phyloP scores from a whole-genome alignment of 2,888 invertebrate genomes.

The Isoperla grammatica region DNA sequence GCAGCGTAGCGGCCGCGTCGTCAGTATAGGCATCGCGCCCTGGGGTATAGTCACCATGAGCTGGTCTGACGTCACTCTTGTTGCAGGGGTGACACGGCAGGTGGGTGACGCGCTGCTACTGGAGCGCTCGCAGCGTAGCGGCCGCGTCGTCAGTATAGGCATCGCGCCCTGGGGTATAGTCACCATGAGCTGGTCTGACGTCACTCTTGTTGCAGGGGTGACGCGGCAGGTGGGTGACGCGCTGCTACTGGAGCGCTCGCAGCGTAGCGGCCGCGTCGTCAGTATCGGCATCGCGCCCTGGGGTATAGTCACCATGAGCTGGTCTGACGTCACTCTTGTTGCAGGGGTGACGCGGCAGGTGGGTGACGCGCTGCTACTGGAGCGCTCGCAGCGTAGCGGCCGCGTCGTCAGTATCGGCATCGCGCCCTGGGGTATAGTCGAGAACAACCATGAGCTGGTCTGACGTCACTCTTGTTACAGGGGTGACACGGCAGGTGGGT shows the following conservation, averaged over 20 bases:
- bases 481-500: conserved; percentile 94
- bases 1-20: conserved; percentile 78
- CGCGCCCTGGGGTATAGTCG: conserved; percentile 98
- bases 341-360: conserved; percentile 96
- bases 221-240: conserved; percentile 98
- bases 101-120: conserved; percentile 92
- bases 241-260: conserved; percentile 75
- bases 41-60: conserved; percentile 96
- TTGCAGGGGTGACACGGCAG: conserved; percentile 94
- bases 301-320: conserved; percentile 94
- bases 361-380: conserved; percentile 87
- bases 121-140: conserved; percentile 77
- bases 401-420: conserved; percentile 94
- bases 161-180: conserved; percentile 99
- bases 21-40: conserved; percentile 95
- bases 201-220: too few species aligned
- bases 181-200: conserved; percentile 79
- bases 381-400: conserved; percentile 77
- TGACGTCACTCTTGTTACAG: conserved; percentile 70
- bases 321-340: too few species aligned
- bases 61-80: conserved; percentile 84
- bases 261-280: conserved; percentile 80
- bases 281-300: conserved; percentile 98
- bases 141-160: conserved; percentile 90
- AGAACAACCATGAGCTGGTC: conserved; percentile 86